Base-by-base conservation (phyloP, 2,888 invertebrate genomes). In the Pseudococcus jackbeardsleyi region DNA sequence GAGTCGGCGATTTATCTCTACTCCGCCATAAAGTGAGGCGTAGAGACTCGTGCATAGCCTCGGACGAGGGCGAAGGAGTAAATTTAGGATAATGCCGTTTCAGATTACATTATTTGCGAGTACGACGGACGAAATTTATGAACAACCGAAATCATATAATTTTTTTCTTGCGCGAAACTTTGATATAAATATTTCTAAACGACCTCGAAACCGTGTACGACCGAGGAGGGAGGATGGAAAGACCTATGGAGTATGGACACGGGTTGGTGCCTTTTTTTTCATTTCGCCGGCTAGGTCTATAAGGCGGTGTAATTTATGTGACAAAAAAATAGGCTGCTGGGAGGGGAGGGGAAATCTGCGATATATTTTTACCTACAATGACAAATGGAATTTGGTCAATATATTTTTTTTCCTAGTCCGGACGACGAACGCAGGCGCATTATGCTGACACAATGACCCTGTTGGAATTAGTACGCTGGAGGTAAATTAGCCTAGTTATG, bases 71-170 rank as follows among this genome's bases (percentile, higher is more conserved):
- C 22, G n/a, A 9, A 42, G 15, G 86, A 68, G 72, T 59, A 46
- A 86, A 86, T 86, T 86, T 86, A 86, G 86, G 64, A 86, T 86
- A 86, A 86, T 68, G 68, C 86, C 64, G 86, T 86, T 68, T 86
- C 46, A 86, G 86, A 86, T 86, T 86, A 86, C 86, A 46, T 86
- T 86, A 86, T 86, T 86, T 86, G 19, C 64, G 54, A 33, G 86
- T 46, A 86, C 59, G 46, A 64, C 64, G 42, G 64, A 42, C 7
- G 42, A 39, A 86, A 86, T 86, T 86, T 86, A 86, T 86, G 86
- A 86, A 86, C 64, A 15, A 64, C 59, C 79, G 33, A 82, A 82
- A 82, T 82, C 79, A 46, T 82, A 82, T 82, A 82, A 82, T 82
- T 82, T 72, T 64, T 82, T 82, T 82, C 79, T 82, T 82, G 42